Percentiles rank a stretch among this genome's conserved stretches.
These are phyloP conservation scores for Chloropsis hardwickii DNA, from an alignment of 2,113 vertebrate genomes.

Conservation along the genomic window DNA sequence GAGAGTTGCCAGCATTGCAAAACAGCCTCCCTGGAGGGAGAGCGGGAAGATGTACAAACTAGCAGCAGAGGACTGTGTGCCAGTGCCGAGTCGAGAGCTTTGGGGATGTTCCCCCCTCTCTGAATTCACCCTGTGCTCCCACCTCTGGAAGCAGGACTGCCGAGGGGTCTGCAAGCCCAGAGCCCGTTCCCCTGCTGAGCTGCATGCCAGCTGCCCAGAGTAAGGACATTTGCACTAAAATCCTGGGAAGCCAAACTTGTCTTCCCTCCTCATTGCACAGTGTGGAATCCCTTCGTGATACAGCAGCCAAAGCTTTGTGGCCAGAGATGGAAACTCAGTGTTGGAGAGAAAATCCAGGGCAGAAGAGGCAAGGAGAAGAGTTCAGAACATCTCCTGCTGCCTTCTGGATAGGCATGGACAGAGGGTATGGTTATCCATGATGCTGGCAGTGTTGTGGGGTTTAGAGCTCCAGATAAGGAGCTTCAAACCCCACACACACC, in stretches of 20 bases:
- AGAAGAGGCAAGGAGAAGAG: neutral
- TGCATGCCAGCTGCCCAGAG: neutral
- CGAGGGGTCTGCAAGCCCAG: fast-evolving
- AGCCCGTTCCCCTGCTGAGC: neutral
- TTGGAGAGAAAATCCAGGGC: neutral
- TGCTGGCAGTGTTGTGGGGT: neutral
- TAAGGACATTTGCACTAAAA: neutral
- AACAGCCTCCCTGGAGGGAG: neutral
- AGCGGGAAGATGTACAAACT: neutral
- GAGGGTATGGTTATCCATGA: fast-evolving
- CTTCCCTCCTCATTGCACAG: fast-evolving
- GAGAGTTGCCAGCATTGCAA: constrained; percentile 56
- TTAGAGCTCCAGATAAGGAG: neutral
- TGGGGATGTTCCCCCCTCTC: neutral
- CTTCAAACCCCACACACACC: neutral
- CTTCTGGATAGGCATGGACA: neutral
- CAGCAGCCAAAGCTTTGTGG: neutral
- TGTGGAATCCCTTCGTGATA: neutral
- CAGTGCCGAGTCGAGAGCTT: neutral
- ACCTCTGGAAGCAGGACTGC: neutral
- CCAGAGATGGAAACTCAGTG: neutral
- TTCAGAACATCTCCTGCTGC: neutral
- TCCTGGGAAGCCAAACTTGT: neutral
- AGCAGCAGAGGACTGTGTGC: neutral
- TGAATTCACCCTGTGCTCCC: neutral